Evolutionary conservation across 64 coral and sea anemone species (phyloP), one percentile per base, ranked within the genome.

Genomic region (Porites lutea): DNA sequence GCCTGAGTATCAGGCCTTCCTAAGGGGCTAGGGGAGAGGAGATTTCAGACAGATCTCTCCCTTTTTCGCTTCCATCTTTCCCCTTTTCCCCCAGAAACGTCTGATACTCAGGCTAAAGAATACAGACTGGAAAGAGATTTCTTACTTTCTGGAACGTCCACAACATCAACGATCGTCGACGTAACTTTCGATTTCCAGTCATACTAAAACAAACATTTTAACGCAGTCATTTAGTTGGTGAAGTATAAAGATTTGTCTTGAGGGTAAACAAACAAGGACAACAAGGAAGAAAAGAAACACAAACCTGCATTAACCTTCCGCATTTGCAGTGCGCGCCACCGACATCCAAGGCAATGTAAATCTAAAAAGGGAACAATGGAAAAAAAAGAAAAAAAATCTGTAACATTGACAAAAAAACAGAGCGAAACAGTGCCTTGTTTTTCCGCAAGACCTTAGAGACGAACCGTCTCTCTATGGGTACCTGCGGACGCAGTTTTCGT

Each of bases 91-190:
- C 54, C 7, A 57, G 54, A 1, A 4, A 12, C 3, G 12, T 4
- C 12, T 57, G 7, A 7, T 9, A 9, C 7, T 57, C 7, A 57
- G 12, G 12, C 12, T 6, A 5, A 48, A 74, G 48, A 74, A 48
- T 19, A 51, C 49, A 6, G 13, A 19, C 6, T 18, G 6, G 8
- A 50, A 3, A 14, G 19, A 66, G 14, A 3, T n/a, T n/a, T 75
- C 89, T 72, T 92, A 95, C 94, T 85, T 77, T 79, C 87, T 16
- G 95, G 95, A 47, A 87, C 44, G 20, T 93, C 74, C 43, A 97
- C 95, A 10, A 87, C 51, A 87, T 97, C 95, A 77, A 93, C 52
- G n/a, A 97, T 59, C 19, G 76, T 91, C 81, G 73, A 72, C 57
- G 87, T 93, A 12, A 52, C 44, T 76, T 90, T 90, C 12, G 88